Base-by-base conservation (phyloP, 2,888 invertebrate species). In the Pseudolycoriella hygida region DNA sequence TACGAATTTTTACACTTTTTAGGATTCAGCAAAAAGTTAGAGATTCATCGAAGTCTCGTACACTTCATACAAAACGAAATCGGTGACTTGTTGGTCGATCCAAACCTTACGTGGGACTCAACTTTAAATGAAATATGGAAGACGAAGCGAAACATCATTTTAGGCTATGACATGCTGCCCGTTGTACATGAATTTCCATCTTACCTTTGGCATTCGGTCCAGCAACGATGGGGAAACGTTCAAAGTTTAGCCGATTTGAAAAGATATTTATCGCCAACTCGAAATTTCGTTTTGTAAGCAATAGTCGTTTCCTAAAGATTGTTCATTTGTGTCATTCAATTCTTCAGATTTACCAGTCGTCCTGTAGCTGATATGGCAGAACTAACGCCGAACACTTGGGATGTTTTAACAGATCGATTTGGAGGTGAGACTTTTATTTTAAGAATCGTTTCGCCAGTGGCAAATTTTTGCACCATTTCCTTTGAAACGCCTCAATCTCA, bases 201-300 rank as follows among this genome's bases (percentile, higher is more conserved):
- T 31, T 40, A 58, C 10, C 53, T 78, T 2, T 79, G 77, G 67
- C 65, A 67, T 38, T 69, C 72, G 6, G 68, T 78, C 2, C 66
- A 66, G 34, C 78, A 80, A 50, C 69, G 71, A 50, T 82, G 81
- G 81, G 80, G 75, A 2, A 70, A 81, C 56, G 74, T 73, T 5
- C 71, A 73, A 50, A 67, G 63, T 15, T 60, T 72, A 49, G 51
- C 60, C 1, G 67, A 66, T 31, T 61, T 80, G 40, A 72, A 72
- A 52, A 56, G 53, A 1, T 73, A 72, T 56, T 59, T 80, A 43
- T 56, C 60, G 12, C 55, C 54, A 10, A 50, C 59, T 47, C 55
- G 53, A 31, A 53, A 55, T 5, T 61, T 62, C 48, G 47, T 55
- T 19, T 57, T 48, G 58, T 60, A 44, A 67, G 67, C n/a, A 11